Evolutionary conservation across 2,888 invertebrate genomes (phyloP).

Genomic region (Branchellion lobata): DNA sequence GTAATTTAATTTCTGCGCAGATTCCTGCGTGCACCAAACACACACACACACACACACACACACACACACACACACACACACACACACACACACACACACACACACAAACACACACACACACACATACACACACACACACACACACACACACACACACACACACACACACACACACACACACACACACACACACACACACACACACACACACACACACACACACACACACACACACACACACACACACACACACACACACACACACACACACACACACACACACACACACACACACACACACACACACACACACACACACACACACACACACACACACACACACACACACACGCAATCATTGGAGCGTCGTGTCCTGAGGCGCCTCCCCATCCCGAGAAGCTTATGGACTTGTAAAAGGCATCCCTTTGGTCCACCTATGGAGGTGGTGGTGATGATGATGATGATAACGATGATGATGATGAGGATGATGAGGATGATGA

Average conservation of each 20-base stretch:
- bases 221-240: constrained; percentile 17
- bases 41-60: background rate
- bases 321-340: background rate
- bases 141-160: background rate
- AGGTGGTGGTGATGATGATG: too few relatives aligned
- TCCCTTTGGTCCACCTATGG: constrained; percentile 55
- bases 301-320: constrained; percentile 10
- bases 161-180: constrained; percentile 30
- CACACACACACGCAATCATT: constrained; percentile 58
- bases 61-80: background rate
- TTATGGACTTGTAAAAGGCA: constrained; percentile 56
- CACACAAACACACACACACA: too few relatives aligned
- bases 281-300: constrained; percentile 14
- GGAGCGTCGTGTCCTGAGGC: constrained; percentile 61
- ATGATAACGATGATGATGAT: background rate
- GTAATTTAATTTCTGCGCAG: too few relatives aligned
- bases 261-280: constrained; percentile 10
- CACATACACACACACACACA: constrained; percentile 1
- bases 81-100: too few relatives aligned
- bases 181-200: background rate
- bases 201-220: constrained; percentile 13
- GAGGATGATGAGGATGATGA: background rate
- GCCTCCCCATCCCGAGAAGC: constrained; percentile 60
- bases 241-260: constrained; percentile 19
- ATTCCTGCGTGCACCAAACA: background rate